Evolutionary conservation across 2,797 vertebrate species (phyloP).

Genomic region (Malacoctenus gilli): DNA sequence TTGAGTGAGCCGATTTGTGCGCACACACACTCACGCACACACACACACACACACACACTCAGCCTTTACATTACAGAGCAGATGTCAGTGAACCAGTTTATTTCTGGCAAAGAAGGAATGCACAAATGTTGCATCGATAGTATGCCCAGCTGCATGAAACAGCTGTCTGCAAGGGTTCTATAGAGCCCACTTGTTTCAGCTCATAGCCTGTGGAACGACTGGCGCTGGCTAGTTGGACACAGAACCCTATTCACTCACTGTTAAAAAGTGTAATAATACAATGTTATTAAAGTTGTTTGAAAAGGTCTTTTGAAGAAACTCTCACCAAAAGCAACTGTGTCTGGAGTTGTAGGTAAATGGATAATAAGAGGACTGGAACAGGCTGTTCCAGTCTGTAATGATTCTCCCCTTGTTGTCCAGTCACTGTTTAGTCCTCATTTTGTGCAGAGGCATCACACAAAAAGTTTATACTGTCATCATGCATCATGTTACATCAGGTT

Average conservation of each 20-base stretch:
- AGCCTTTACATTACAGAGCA: conserved; percentile 57
- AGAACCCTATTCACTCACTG: conserved; percentile 4
- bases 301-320: conserved; percentile 7
- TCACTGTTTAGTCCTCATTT: no score
- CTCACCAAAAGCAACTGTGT: neutral
- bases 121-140: conserved; percentile 55
- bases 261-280: conserved; percentile 4
- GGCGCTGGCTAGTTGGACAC: conserved; percentile 18
- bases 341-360: neutral
- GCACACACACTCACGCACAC: conserved; percentile 7
- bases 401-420: neutral
- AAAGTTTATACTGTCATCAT: neutral
- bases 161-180: conserved; percentile 20
- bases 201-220: conserved; percentile 17
- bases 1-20: conserved; percentile 22
- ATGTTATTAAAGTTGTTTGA: neutral
- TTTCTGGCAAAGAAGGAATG: conserved; percentile 64
- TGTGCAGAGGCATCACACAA: no score
- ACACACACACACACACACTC: neutral
- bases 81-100: conserved; percentile 61
- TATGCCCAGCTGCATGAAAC: conserved; percentile 59
- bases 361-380: neutral
- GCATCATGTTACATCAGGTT: no score
- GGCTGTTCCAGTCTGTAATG: neutral
- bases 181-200: conserved; percentile 33